Evolutionary conservation across 2,113 vertebrate genomes (phyloP).

Genomic region (Thymallus thymallus): DNA sequence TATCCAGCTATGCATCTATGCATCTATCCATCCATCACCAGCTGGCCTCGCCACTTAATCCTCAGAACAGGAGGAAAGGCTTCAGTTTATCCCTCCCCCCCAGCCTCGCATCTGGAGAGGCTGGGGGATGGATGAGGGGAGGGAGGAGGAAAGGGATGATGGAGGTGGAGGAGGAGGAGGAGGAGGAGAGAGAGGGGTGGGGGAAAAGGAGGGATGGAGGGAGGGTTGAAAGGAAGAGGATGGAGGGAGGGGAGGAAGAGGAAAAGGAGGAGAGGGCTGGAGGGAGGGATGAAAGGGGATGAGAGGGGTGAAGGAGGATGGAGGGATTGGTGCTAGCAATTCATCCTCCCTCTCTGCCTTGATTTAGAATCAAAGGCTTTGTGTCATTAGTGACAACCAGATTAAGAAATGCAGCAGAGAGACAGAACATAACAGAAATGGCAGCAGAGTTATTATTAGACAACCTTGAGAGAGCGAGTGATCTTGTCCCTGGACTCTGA

Average conservation of each 20-base stretch:
- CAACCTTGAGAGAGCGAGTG: background rate
- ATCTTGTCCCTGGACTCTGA: too few relatives aligned
- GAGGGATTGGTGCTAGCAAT: conserved; percentile 12
- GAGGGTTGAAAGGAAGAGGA: background rate
- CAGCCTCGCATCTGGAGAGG: conserved; percentile 53
- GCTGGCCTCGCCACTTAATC: background rate
- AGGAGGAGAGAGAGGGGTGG: background rate
- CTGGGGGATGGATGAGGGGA: background rate
- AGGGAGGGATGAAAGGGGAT: conserved; percentile 3
- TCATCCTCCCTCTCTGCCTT: conserved; percentile 24
- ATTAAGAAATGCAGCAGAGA: conserved; percentile 48
- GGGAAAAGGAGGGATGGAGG: background rate
- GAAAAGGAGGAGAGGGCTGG: background rate
- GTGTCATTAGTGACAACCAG: conserved; percentile 61
- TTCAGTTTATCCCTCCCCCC: conserved; percentile 28
- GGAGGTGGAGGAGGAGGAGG: background rate
- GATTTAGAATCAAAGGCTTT: conserved; percentile 65
- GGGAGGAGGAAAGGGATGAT: too few relatives aligned
- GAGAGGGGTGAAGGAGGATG: background rate
- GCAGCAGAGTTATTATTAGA: conserved; percentile 5
- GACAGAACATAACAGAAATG: background rate
- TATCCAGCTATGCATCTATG: too few relatives aligned
- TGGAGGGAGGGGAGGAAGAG: background rate
- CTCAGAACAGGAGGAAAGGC: conserved; percentile 47
- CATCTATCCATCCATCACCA: background rate